Base-by-base conservation (phyloP, 2,113 vertebrate species). In the Aspidoscelis tigris region DNA sequence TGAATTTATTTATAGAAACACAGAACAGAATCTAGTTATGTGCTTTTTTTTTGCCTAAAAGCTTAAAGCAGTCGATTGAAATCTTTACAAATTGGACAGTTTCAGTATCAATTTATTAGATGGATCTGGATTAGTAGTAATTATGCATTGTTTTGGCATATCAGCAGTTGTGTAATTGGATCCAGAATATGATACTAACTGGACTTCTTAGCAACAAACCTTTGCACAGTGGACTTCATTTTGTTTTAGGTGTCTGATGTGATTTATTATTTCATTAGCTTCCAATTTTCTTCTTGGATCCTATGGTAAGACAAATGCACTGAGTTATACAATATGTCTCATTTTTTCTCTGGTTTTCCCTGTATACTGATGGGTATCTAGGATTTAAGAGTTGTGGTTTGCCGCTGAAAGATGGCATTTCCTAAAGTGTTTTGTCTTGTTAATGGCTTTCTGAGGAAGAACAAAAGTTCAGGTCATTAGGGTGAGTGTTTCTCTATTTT, bases 221-320 rank as follows among this genome's bases (percentile, higher is more conserved):
- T 87, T 47, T 69, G 21, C 72, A n/a, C 61, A 0, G 33, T 80
- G 53, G 43, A 44, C 79, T 50, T 89, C 7, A n/a, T 86, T 53
- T 43, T 74, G 1, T 65, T 86, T 55, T 85, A 75, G 71, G 11
- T 89, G 81, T 83, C 68, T 3, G 0, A 55, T 6, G 9, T 71
- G 41, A 79, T 88, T 94, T 87, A 82, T 93, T 88, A 89, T 95
- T 93, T 95, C 82, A 88, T 95, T 95, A 95, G 86, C 86, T 91
- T 93, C 91, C 88, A 89, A 4, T 92, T 90, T 90, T 89, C 85
- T 91, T 92, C 88, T 88, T 39, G 3, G 86, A 90, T 88, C 88
- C 84, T 88, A 89, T 84, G 89, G 85, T 91, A 90, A 90, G 74
- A 80, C 39, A 73, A 83, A 74, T 85, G 86, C 66, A 83, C 58